phyloP scores from a whole-genome alignment of 1,140 invertebrate species.

The Conus ventricosus region DNA sequence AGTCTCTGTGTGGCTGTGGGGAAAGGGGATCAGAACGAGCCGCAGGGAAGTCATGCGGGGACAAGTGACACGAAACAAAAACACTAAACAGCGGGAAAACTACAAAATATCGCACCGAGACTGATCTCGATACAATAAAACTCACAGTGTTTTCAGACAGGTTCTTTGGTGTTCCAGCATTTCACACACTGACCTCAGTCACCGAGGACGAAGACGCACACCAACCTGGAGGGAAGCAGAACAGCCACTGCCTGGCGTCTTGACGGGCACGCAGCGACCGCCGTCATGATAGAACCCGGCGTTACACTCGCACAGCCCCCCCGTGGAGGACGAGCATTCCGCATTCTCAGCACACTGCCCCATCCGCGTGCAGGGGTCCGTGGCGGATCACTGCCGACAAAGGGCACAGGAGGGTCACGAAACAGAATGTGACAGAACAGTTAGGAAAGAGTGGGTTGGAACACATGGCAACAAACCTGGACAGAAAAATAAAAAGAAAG shows the following conservation, averaged over 20 bases:
- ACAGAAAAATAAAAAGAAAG: too few relatives aligned
- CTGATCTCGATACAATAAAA: too few relatives aligned
- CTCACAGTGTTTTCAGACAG: too few relatives aligned
- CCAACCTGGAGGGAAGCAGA: slow-evolving; percentile 24
- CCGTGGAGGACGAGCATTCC: slow-evolving; percentile 35
- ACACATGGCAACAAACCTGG: too few relatives aligned
- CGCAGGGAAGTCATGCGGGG: too few relatives aligned
- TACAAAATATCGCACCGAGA: too few relatives aligned
- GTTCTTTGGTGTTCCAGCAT: too few relatives aligned
- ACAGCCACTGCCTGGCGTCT: slow-evolving; percentile 29
- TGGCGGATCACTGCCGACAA: slow-evolving; percentile 31
- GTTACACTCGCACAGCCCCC: slow-evolving; percentile 40
- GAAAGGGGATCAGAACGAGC: too few relatives aligned
- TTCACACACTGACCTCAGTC: not conserved
- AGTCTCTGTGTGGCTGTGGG: too few relatives aligned
- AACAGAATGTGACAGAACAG: not conserved
- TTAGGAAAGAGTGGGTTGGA: not conserved
- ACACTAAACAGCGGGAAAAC: too few relatives aligned
- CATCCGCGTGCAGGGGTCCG: slow-evolving; percentile 33
- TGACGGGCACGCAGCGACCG: slow-evolving; percentile 20
- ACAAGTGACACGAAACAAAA: too few relatives aligned
- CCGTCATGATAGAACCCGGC: slow-evolving; percentile 28
- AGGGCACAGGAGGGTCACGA: not conserved
- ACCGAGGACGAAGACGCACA: not conserved
- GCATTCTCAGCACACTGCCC: slow-evolving; percentile 45